A percentile compares a stretch with the other conserved stretches of the same genome.
phyloP scores from a whole-genome alignment of 2,797 vertebrate species.

The Chelmon rostratus region DNA sequence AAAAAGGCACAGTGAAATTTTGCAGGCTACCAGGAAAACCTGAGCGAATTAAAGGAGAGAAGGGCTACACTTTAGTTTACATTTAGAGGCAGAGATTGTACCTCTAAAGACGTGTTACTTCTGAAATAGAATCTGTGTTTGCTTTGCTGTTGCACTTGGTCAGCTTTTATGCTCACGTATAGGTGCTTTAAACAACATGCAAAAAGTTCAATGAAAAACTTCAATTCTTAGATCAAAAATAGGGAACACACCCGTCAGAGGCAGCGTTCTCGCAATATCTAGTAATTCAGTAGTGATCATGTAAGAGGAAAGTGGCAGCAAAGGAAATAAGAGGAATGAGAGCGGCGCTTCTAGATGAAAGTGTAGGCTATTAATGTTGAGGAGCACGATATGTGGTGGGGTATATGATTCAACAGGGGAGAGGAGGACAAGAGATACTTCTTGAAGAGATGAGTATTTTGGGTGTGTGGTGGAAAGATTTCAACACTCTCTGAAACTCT shows the following conservation, averaged over 20 bases:
- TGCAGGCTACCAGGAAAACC: slow-evolving; percentile 9
- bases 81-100: neutral
- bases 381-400: slow-evolving; percentile 15
- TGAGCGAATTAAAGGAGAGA: neutral
- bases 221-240: neutral
- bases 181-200: neutral
- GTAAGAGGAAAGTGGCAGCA: slow-evolving; percentile 13
- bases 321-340: slow-evolving; percentile 36
- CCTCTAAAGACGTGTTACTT: neutral
- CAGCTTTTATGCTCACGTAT: neutral
- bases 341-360: slow-evolving; percentile 38
- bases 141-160: neutral
- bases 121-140: neutral
- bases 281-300: slow-evolving; percentile 2
- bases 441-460: slow-evolving; percentile 22
- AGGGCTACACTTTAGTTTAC: neutral
- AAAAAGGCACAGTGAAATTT: neutral
- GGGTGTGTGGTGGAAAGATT: neutral
- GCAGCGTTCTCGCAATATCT: slow-evolving; percentile 4
- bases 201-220: slow-evolving; percentile 7
- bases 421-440: slow-evolving; percentile 12
- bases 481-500: neutral
- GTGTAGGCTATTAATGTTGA: slow-evolving; percentile 35
- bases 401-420: slow-evolving; percentile 29
- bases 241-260: neutral